Base-by-base conservation (phyloP, 2,888 invertebrate genomes). In the Tetranychus truncatus region DNA sequence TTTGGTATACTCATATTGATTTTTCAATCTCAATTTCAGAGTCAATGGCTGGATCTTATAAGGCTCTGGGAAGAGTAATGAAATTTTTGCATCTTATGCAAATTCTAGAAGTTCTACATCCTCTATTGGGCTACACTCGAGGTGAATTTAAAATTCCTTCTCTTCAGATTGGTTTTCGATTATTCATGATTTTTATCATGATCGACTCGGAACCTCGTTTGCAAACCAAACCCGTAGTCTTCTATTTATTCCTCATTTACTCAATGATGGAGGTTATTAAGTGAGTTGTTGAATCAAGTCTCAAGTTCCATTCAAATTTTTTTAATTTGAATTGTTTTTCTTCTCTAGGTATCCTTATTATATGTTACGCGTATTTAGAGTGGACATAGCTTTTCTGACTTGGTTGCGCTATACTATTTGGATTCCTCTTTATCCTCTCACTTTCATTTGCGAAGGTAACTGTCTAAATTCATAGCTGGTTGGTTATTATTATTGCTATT, bases 331-430 rank as follows among this genome's bases (percentile, higher is more conserved):
- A 55, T 34, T 72, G 1, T 77, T 34, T 55, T 65, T 34, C 34
- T 34, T 34, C 46, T 11, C 45, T 78, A 92, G 95, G 80, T 96
- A 95, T 84, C 95, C 95, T 0, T 96, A 89, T 83, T 96, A 96
- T 84, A 88, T 95, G 81, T 85, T 89, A 0, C 89, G 90, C 80
- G 83, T 91, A 0, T 87, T 91, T 80, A 88, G 90, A 76, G 87
- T 87, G 45, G 88, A 91, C 76, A 85, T 90, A 55, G 85, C 87
- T 72, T 80, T 90, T 4, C 82, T 96, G 9, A 95, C 92, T 0
- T 96, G 95, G 95, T 83, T 96, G 3, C 87, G 96, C 20, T 95
- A 96, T 83, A 90, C 91, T 0, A 86, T 92, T 75, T 97, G 95
- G 95, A 91, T 96, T 78, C 89, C 92, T 0, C 85, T 95, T 0